Evolutionary conservation across 2,113 vertebrate species (phyloP), one percentile per base, ranked within the genome.

Genomic region (Herpetotheres cachinnans): DNA sequence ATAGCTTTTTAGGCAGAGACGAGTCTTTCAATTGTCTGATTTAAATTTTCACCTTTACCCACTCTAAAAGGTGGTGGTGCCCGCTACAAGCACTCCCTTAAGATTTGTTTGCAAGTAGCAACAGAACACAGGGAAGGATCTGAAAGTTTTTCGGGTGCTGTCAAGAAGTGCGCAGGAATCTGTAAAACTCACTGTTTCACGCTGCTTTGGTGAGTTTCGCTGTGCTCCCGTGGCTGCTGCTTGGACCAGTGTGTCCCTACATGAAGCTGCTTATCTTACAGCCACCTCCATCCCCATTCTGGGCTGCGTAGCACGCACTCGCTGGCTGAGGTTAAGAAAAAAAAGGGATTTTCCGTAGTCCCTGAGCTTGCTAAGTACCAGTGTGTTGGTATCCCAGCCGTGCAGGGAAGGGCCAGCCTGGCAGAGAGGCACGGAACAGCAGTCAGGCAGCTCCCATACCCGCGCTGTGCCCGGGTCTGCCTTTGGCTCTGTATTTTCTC

Each of bases 401-500:
- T 3, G 11, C 30, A 38, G 66, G 36, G 44, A 32, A 91, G 50
- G 25, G 82, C 9, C 42, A 70, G 59, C 42, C 14, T 2, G 30
- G 85, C 61, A 34, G 10, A 27, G 42, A 40, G 21, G 42, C 30
- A 44, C 20, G 18, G 22, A 56, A 9, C 24, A 30, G 49, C 54
- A 38, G 12, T 26, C 15, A 11, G 32, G 49, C 36, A 92, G 92
- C 49, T 58, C 42, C 11, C 2, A 18, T 6, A 17, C 25, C 36
- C 3, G 8, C 9, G 12, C 32, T 14, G 22, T 29, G 20, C 69
- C 36, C 54, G 16, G 9, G 1, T 11, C 38, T 42, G 59, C 59
- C 52, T 38, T 18, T 0, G 0, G 25, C 16, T 13, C 49, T 4
- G 2, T 3, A 1, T 10, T 40, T 63, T 32, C 54, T 58, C 38